Evolutionary conservation across 1,140 invertebrate genomes (phyloP), one percentile per base, ranked within the genome.

Genomic region (Notospermus geniculatus): DNA sequence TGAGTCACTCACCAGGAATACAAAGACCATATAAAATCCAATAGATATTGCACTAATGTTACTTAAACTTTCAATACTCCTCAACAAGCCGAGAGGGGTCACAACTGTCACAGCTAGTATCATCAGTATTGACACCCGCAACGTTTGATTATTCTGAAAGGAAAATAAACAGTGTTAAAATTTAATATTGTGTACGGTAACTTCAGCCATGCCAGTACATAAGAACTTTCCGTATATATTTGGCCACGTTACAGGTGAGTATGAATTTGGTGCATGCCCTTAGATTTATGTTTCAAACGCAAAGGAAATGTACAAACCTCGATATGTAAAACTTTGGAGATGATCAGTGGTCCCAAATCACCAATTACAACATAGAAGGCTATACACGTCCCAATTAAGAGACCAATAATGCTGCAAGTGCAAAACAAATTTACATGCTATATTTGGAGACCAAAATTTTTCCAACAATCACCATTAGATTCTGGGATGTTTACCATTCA

Each of bases 341-440:
- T 83, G 65, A 98, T 93, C 69, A 90, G 88, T 62, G 95, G 94
- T 15, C 92, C 93, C 25, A 98, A 83, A 80, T 98, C 95, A 4
- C 95, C 95, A 63, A 98, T 91, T 13, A 98, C 93, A n/a, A 98
- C 94, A 83, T 97, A 94, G 76, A 95, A 98, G 9, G 95, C 95
- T 59, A 98, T 90, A 71, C 93, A 92, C 0, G 94, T 96, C 11
- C 95, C 95, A 74, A 97, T 84, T 53, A 97, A 83, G 74, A 96
- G 95, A 2, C 94, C 92, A 72, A 98, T 95, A 60, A 96, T 93
- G 68, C 93, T 91, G 46, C 91, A 68, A 62, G 52, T 46, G 59
- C 41, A 41, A 50, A 22, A 50, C 25, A 56, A 22, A 30, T 54
- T 28, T 50, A 28, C 25, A n/a, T n/a, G n/a, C n/a, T n/a, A n/a